Conservation (phyloP, 2,888 invertebrate genomes). For the Cryptus viduatorius region DNA sequence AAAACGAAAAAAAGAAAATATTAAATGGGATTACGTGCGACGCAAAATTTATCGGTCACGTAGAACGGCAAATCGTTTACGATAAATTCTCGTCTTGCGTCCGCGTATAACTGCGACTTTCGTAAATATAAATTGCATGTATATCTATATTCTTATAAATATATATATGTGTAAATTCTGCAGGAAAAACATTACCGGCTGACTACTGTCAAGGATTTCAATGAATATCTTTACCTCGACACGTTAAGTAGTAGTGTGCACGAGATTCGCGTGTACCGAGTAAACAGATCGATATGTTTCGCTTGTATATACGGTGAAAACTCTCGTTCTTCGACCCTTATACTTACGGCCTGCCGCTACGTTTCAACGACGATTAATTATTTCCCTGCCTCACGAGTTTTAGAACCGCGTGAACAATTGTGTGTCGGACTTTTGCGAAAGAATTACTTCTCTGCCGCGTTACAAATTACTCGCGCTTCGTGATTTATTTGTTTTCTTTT, state of each 20-base stretch:
- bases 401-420: constrained; percentile 14
- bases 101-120: background rate
- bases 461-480: background rate
- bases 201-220: constrained; percentile 28
- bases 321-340: constrained; percentile 6
- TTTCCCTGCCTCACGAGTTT: constrained; percentile 6
- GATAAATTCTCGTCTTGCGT: constrained; percentile 29
- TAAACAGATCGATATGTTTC: constrained; percentile 48
- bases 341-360: constrained; percentile 1
- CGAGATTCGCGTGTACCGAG: constrained; percentile 45
- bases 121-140: background rate
- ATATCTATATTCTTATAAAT: background rate
- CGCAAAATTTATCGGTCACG: constrained; percentile 35
- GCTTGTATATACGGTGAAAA: background rate
- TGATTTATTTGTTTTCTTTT: constrained; percentile 42
- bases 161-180: background rate
- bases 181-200: background rate
- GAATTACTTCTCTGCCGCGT: background rate
- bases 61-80: constrained; percentile 17
- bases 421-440: background rate
- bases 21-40: constrained; percentile 23
- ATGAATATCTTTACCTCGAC: constrained; percentile 27
- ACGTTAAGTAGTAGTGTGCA: background rate
- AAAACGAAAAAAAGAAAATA: background rate
- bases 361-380: constrained; percentile 38